Conservation (phyloP, 2,797 vertebrate species). For the Gallirallus australis region DNA sequence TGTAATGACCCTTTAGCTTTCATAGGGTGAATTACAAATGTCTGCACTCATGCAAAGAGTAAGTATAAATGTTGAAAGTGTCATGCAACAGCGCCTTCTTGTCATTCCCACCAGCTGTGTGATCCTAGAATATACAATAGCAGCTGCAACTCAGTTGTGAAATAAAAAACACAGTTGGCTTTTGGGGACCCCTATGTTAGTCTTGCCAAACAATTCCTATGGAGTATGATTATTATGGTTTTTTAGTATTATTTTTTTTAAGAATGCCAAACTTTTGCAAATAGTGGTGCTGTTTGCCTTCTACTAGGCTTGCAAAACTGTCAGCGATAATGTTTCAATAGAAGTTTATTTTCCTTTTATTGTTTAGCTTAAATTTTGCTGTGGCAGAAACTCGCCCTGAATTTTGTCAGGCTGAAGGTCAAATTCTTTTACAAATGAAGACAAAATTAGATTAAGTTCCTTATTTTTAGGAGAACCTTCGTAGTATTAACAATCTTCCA, state of each 20-base stretch:
- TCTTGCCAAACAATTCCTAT: neutral
- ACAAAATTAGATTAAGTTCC: neutral
- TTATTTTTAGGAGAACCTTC: neutral
- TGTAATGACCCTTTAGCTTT: conserved; percentile 21
- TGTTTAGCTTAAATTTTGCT: neutral
- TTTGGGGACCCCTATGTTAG: neutral
- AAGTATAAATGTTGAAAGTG: conserved; percentile 36
- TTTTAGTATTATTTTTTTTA: neutral
- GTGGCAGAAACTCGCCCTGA: neutral
- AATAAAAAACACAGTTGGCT: neutral
- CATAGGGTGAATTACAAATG: conserved; percentile 51
- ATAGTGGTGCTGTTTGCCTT: neutral
- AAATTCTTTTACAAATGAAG: neutral
- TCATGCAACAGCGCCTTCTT: conserved; percentile 38
- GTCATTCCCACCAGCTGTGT: conserved; percentile 31
- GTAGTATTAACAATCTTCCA: neutral
- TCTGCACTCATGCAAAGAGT: conserved; percentile 40
- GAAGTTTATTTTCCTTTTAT: neutral
- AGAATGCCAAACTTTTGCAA: neutral
- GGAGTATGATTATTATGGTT: neutral
- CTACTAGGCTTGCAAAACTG: neutral
- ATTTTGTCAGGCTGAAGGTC: neutral
- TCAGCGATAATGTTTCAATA: neutral
- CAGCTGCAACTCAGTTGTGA: neutral
- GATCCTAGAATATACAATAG: neutral